Evolutionary conservation across 1,140 invertebrate species (phyloP).

Genomic region (Mercenaria mercenaria): DNA sequence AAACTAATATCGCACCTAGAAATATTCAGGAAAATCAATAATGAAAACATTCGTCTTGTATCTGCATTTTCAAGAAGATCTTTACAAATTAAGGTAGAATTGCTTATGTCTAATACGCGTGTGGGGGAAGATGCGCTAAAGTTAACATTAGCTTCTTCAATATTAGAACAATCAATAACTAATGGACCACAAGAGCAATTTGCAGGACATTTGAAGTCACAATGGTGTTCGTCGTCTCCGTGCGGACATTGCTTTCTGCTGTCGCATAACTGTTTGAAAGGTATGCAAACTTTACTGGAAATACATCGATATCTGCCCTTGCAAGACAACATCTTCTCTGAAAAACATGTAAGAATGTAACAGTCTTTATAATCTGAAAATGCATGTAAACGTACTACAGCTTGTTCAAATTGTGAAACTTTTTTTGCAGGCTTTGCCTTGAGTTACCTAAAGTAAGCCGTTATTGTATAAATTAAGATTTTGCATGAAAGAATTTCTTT

Average conservation of each 20-base stretch:
- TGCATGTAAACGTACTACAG: too few species aligned
- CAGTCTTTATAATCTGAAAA: too few species aligned
- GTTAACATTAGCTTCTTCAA: background rate
- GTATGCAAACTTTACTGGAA: background rate
- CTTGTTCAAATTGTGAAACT: too few species aligned
- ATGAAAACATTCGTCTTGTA: background rate
- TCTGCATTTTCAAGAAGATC: background rate
- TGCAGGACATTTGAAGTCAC: background rate
- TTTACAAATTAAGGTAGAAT: background rate
- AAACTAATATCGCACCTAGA: background rate
- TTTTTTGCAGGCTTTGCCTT: too few species aligned
- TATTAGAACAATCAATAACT: background rate
- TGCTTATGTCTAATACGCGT: background rate
- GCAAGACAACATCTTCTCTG: too few species aligned
- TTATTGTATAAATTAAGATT: too few species aligned
- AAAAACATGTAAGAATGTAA: too few species aligned
- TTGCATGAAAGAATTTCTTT: too few species aligned
- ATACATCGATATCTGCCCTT: background rate
- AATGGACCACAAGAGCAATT: background rate
- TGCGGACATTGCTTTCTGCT: background rate
- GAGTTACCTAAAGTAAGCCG: too few species aligned
- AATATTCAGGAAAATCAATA: background rate
- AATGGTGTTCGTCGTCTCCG: slow-evolving; percentile 22
- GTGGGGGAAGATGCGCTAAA: background rate
- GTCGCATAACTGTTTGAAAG: background rate